Percentiles rank a stretch among this genome's conserved stretches.
These are phyloP conservation scores for Patella ulyssiponensis DNA, from an alignment of 2,888 invertebrate genomes.

Conservation along the genomic window DNA sequence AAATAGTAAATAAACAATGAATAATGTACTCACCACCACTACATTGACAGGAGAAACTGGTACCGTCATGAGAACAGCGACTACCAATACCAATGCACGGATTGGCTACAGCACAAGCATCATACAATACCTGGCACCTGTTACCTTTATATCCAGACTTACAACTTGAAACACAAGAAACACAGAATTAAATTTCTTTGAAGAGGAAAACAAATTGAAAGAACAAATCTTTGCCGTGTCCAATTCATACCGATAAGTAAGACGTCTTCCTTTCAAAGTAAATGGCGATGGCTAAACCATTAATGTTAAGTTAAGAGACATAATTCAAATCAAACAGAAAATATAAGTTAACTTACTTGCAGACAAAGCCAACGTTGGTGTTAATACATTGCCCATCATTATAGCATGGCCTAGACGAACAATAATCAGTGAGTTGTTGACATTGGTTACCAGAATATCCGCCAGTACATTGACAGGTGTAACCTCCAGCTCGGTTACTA, in stretches of 20 bases:
- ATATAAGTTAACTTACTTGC: constrained; percentile 36
- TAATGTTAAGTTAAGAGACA: too few relatives aligned
- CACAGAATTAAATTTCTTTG: too few relatives aligned
- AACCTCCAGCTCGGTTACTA: constrained; percentile 38
- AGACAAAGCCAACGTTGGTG: constrained; percentile 37
- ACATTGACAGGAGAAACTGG: constrained; percentile 26
- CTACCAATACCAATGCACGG: constrained; percentile 46
- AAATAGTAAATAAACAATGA: too few relatives aligned
- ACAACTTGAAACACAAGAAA: constrained; percentile 39
- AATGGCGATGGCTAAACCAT: too few relatives aligned
- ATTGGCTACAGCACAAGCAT: constrained; percentile 45
- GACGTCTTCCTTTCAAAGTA: too few relatives aligned
- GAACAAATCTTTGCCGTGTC: too few relatives aligned
- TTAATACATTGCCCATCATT: constrained; percentile 44
- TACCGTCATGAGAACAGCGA: constrained; percentile 24
- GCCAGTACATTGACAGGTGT: constrained; percentile 39
- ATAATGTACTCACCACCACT: constrained; percentile 20
- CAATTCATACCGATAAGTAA: too few relatives aligned
- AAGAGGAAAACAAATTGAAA: too few relatives aligned
- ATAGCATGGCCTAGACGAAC: constrained; percentile 40
- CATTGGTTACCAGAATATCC: constrained; percentile 45
- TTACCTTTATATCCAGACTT: constrained; percentile 41
- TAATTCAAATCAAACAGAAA: too few relatives aligned
- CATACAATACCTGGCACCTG: constrained; percentile 41
- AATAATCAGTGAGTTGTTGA: constrained; percentile 39